phyloP scores from a whole-genome alignment of 1,140 invertebrate genomes.

The Eufriesea mexicana region DNA sequence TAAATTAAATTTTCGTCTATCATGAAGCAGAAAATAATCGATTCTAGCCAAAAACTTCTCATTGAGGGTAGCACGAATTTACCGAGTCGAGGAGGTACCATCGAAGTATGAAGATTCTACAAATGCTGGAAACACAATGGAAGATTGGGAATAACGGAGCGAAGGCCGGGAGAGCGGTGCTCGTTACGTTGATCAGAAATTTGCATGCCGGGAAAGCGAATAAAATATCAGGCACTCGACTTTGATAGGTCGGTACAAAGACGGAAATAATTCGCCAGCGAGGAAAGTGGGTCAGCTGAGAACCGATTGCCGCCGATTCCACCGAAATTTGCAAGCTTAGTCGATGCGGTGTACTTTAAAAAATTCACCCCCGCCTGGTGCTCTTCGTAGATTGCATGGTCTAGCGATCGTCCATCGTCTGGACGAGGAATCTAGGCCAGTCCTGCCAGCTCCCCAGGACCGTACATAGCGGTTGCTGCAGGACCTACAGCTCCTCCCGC shows the following conservation, averaged over 20 bases:
- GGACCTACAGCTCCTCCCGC: not conserved
- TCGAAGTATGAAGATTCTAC: no score
- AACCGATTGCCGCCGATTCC: slow-evolving; percentile 14
- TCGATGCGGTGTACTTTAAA: not conserved
- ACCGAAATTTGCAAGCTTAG: not conserved
- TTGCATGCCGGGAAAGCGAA: not conserved
- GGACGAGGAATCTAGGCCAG: slow-evolving; percentile 20
- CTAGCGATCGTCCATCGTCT: not conserved
- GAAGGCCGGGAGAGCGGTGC: no score
- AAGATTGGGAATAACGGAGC: no score
- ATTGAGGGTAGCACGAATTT: no score
- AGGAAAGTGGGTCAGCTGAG: slow-evolving; percentile 55
- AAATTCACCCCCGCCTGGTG: not conserved
- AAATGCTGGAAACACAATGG: no score
- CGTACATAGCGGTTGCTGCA: not conserved
- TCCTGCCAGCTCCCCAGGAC: not conserved
- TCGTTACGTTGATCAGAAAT: no score
- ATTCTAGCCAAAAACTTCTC: no score
- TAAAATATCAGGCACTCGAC: not conserved
- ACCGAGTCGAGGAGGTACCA: no score
- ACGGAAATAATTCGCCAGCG: slow-evolving; percentile 30
- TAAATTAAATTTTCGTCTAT: no score
- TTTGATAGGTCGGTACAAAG: not conserved
- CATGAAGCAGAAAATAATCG: no score
- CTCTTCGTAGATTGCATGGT: not conserved